A percentile compares a stretch with the other conserved stretches of the same genome.
Conservation (phyloP, 1,140 invertebrate genomes). For the Drosophila serrata region DNA sequence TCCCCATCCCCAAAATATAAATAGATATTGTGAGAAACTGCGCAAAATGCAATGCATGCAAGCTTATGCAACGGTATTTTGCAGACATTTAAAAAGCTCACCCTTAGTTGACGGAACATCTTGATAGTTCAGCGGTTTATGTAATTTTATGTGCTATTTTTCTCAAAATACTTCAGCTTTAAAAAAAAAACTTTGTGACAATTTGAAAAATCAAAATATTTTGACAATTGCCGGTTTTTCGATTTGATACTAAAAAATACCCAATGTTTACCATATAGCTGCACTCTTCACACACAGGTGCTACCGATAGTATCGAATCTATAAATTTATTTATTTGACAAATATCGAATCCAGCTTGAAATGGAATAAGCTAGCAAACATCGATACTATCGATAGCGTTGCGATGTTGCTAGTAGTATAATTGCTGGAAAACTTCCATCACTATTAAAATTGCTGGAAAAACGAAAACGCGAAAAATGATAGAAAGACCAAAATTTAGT, state of each 20-base stretch:
- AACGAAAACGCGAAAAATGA: constrained; percentile 69
- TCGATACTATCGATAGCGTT: too few relatives aligned
- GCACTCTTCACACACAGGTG: not conserved
- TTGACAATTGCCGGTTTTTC: constrained; percentile 32
- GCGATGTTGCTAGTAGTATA: too few relatives aligned
- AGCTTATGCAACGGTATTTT: constrained; percentile 32
- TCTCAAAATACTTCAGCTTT: not conserved
- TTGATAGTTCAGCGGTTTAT: not conserved
- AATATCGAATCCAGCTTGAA: too few relatives aligned
- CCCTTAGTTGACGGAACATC: constrained; percentile 43
- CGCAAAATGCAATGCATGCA: constrained; percentile 33
- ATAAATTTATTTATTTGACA: too few relatives aligned
- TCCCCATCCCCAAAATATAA: constrained; percentile 26
- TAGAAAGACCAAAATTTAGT: constrained; percentile 54
- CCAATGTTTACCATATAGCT: not conserved
- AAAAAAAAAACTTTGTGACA: not conserved
- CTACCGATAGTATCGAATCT: too few relatives aligned
- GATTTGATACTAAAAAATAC: constrained; percentile 24
- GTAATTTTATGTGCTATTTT: not conserved
- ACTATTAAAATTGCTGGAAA: constrained; percentile 44
- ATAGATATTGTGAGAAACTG: not conserved
- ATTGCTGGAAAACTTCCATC: too few relatives aligned
- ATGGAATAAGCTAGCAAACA: too few relatives aligned
- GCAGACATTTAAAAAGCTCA: not conserved
- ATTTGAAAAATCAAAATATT: constrained; percentile 37